A percentile compares a stretch with the other conserved stretches of the same genome.
Conservation (phyloP, 2,888 invertebrate species). For the Lucinisca nassula region DNA sequence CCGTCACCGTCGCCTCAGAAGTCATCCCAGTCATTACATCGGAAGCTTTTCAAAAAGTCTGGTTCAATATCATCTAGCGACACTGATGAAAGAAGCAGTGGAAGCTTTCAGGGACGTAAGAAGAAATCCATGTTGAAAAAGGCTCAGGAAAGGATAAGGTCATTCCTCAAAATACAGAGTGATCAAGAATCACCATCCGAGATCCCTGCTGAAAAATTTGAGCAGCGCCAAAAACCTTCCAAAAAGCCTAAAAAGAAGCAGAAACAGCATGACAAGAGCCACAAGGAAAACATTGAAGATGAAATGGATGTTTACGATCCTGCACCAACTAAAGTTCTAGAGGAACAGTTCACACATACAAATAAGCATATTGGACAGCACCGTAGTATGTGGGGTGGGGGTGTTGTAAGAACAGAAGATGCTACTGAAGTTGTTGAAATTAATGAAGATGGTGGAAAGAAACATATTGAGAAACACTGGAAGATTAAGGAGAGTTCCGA, state of each 20-base stretch:
- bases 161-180: constrained; percentile 53
- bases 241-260: constrained; percentile 28
- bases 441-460: constrained; percentile 37
- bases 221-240: background rate
- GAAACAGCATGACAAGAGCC: constrained; percentile 26
- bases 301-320: constrained; percentile 27
- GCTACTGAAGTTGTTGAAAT: constrained; percentile 36
- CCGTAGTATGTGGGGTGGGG: constrained; percentile 23
- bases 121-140: constrained; percentile 81
- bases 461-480: constrained; percentile 67
- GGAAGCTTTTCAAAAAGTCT: constrained; percentile 14
- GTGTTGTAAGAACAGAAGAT: constrained; percentile 47
- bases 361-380: constrained; percentile 59
- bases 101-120: constrained; percentile 58
- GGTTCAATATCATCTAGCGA: constrained; percentile 38
- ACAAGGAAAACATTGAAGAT: constrained; percentile 8
- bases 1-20: background rate
- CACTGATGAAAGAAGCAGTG: constrained; percentile 21
- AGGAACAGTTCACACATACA: constrained; percentile 55
- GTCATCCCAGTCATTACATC: background rate
- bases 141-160: constrained; percentile 75
- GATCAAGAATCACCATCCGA: constrained; percentile 15
- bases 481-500: constrained; percentile 71
- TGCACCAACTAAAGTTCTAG: constrained; percentile 18
- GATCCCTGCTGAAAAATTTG: background rate